Evolutionary conservation across 2,797 vertebrate species (phyloP), one percentile per base, ranked within the genome.

Genomic region (Rhinoraja longicauda): DNA sequence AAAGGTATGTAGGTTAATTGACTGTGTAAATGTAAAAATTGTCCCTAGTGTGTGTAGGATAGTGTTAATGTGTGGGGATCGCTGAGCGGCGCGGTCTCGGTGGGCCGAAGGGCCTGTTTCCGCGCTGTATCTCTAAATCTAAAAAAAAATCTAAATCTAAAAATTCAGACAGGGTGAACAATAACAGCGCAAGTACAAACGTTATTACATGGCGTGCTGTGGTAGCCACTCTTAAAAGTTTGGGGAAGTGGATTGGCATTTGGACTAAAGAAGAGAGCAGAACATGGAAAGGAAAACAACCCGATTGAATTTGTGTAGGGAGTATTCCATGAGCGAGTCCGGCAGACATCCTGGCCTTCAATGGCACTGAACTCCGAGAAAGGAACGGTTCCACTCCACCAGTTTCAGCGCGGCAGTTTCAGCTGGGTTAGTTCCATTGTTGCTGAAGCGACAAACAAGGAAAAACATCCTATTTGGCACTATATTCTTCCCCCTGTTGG

Each of bases 401-500:
- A 36, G 53, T 59, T 84, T 15, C 45, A 57, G 4, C 24, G 0
- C 21, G 84, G 12, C 81, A 84, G 59, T 67, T 88, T 67, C 84
- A 88, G 62, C 59, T 88, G 84, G 59, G 59, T 64, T 67, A n/a
- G 84, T 19, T 88, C 88, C 84, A 88, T 36, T 88, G 84, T 88
- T 36, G 62, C 84, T 32, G 59, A 88, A 67, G 59, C 84, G 64
- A 88, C 84, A 88, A 64, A 88, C 84, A 88, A 88, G 59, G 62
- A 88, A 67, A 88, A 84, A 84, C 81, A 84, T 84, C 81, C 81
- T 84, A 84, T 84, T 84, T 84, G 84, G 84, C 84, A 88, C 84
- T 67, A 62, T 88, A 24, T 64, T 67, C 84, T 88, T 88, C 36
- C n/a, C n/a, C 59, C 84, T 21, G n/a, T 62, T 88, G 84, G 84